phyloP scores from a whole-genome alignment of 1,140 invertebrate species.

The Pectinophora gossypiella region DNA sequence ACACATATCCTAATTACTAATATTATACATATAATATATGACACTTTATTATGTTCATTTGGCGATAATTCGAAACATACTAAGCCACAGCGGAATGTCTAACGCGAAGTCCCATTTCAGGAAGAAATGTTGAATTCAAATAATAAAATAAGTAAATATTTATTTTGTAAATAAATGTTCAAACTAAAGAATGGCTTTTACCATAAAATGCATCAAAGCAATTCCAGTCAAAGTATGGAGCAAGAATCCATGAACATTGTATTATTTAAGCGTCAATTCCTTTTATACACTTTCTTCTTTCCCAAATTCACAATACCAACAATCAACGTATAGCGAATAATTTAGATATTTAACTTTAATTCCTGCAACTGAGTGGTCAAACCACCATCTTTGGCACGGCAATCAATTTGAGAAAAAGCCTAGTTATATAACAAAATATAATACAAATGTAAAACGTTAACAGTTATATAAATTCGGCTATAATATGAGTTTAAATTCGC shows the following conservation, averaged over 20 bases:
- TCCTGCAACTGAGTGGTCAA: neutral
- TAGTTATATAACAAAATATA: neutral
- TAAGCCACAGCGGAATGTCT: constrained; percentile 14
- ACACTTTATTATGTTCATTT: constrained; percentile 7
- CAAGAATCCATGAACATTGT: too few species aligned
- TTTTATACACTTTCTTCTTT: too few species aligned
- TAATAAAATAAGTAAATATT: neutral
- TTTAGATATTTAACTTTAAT: neutral
- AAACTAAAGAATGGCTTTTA: too few species aligned
- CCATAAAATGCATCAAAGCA: too few species aligned
- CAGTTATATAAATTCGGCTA: neutral
- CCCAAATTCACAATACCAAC: too few species aligned
- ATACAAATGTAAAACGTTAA: neutral
- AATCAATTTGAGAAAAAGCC: constrained; percentile 19
- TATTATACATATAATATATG: constrained; percentile 6
- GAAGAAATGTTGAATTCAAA: neutral
- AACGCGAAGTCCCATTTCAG: neutral
- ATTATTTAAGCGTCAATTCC: too few species aligned
- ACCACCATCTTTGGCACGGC: constrained; percentile 40
- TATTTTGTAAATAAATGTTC: too few species aligned
- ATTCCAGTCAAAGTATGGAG: too few species aligned
- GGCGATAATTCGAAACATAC: constrained; percentile 9
- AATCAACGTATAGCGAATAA: too few species aligned
- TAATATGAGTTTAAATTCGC: neutral
- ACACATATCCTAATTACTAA: constrained; percentile 1